Percentiles rank a stretch among this genome's conserved stretches.
Conservation (phyloP, 2,888 invertebrate species). For the Creontiades dilutus region DNA sequence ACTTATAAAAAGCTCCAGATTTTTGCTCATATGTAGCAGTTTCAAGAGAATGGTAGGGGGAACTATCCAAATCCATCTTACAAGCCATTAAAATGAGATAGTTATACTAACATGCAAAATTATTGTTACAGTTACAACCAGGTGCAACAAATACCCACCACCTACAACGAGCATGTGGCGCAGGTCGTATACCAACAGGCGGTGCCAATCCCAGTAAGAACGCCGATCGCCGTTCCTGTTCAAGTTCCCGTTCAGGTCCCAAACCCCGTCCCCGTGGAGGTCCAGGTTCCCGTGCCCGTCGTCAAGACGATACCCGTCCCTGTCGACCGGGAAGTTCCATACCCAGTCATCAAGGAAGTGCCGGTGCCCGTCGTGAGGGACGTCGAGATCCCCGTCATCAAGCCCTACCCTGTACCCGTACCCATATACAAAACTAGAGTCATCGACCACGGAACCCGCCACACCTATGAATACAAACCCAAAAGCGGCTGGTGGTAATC, state of each 20-base stretch:
- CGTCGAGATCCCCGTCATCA: slow-evolving; percentile 76
- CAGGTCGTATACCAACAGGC: slow-evolving; percentile 66
- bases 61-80: no score
- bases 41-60: no score
- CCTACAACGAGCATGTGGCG: slow-evolving; percentile 63
- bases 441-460: slow-evolving; percentile 75
- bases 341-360: slow-evolving; percentile 76
- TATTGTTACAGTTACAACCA: neutral
- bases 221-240: slow-evolving; percentile 76
- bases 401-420: slow-evolving; percentile 76
- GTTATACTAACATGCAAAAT: neutral
- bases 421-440: slow-evolving; percentile 76
- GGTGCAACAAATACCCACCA: slow-evolving; percentile 49
- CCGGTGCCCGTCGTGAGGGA: slow-evolving; percentile 76
- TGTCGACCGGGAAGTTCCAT: slow-evolving; percentile 76
- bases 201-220: slow-evolving; percentile 73
- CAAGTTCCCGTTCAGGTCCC: slow-evolving; percentile 57
- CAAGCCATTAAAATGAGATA: no score
- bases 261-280: slow-evolving; percentile 73
- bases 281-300: slow-evolving; percentile 76
- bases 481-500: slow-evolving; percentile 47
- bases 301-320: slow-evolving; percentile 76
- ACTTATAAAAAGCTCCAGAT: no score
- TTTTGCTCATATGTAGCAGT: no score
- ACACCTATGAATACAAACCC: slow-evolving; percentile 47